A percentile compares a stretch with the other conserved stretches of the same genome.
Evolutionary conservation across 2,797 vertebrate genomes (phyloP).

Genomic region (Mormyrus hasselquistii): DNA sequence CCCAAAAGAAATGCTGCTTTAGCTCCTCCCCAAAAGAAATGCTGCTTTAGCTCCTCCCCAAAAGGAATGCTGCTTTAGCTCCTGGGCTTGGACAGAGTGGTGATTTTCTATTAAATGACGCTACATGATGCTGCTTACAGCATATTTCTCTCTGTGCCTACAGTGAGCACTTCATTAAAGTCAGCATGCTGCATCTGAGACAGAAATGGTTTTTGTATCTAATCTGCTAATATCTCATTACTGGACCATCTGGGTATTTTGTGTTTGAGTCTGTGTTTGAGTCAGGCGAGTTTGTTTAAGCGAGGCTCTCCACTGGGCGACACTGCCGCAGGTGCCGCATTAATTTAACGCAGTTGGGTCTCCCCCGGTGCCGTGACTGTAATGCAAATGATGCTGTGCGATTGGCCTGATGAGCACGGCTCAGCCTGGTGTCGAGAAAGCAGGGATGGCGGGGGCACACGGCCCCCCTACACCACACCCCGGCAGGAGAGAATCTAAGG

Average conservation of each 20-base stretch:
- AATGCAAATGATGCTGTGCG: neutral
- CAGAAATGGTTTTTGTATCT: neutral
- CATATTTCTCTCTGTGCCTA: neutral
- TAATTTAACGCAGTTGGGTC: neutral
- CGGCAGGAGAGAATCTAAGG: neutral
- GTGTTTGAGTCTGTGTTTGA: neutral
- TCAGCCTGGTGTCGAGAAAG: neutral
- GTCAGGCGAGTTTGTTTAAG: neutral
- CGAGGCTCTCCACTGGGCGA: neutral
- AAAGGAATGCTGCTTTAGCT: neutral
- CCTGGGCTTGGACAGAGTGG: neutral
- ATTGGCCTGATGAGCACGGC: neutral
- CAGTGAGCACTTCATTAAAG: neutral
- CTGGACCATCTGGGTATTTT: neutral
- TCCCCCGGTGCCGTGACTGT: neutral
- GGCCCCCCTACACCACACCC: neutral
- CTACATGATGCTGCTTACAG: neutral
- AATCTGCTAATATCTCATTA: conserved; percentile 5
- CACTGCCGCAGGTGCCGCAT: neutral
- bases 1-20: too few species aligned
- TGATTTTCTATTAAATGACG: neutral
- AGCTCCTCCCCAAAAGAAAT: too few species aligned
- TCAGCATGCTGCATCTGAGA: neutral
- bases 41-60: too few species aligned
- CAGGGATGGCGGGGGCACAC: neutral